phyloP scores from a whole-genome alignment of 2,113 vertebrate species.

The Dipodomys spectabilis region DNA sequence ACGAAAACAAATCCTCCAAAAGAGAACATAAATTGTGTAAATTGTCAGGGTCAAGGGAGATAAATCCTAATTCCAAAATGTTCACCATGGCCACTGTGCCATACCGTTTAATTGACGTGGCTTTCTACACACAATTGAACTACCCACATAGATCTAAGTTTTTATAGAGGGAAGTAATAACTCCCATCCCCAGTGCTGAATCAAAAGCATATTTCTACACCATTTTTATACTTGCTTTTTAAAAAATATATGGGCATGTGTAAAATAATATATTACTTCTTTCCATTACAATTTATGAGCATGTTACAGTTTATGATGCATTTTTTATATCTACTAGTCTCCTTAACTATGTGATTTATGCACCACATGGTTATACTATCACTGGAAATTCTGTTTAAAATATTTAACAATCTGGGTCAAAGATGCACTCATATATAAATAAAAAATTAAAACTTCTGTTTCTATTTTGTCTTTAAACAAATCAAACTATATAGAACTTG shows the following conservation, averaged over 20 bases:
- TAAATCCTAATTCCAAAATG: not conserved
- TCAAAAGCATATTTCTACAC: slow-evolving; percentile 64
- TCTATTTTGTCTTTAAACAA: slow-evolving; percentile 24
- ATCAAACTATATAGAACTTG: not conserved
- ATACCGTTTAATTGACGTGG: not conserved
- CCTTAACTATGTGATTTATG: slow-evolving; percentile 59
- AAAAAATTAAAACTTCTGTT: slow-evolving; percentile 51
- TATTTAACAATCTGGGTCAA: slow-evolving; percentile 31
- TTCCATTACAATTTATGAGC: slow-evolving; percentile 58
- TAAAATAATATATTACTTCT: slow-evolving; percentile 68
- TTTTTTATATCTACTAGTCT: slow-evolving; percentile 59
- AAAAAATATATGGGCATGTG: slow-evolving; percentile 50
- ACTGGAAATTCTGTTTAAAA: slow-evolving; percentile 50
- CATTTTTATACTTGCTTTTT: slow-evolving; percentile 26
- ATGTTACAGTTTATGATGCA: slow-evolving; percentile 53
- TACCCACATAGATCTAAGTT: not conserved
- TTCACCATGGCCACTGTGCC: not conserved
- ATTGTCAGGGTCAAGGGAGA: not conserved
- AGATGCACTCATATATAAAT: slow-evolving; percentile 55
- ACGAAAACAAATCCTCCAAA: slow-evolving; percentile 43
- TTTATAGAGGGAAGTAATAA: slow-evolving; percentile 25
- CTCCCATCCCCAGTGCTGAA: slow-evolving; percentile 30
- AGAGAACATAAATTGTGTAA: not conserved
- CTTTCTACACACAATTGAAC: slow-evolving; percentile 24
- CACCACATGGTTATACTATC: slow-evolving; percentile 7